A percentile compares a stretch with the other conserved stretches of the same genome.
Evolutionary conservation across 2,888 invertebrate species (phyloP).

Genomic region (Sarcophaga variegata): DNA sequence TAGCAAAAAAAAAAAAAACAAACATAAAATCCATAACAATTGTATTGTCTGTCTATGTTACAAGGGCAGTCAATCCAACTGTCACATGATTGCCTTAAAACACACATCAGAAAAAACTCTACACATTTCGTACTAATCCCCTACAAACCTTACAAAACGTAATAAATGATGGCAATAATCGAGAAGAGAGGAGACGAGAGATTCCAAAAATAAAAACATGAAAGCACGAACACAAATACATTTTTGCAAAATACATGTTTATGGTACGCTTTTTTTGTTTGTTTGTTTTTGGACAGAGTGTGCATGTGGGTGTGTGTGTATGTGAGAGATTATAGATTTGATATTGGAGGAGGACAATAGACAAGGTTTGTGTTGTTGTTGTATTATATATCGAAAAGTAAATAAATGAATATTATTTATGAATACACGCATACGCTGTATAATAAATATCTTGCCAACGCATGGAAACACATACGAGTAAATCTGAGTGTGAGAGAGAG

Average conservation of each 20-base stretch:
- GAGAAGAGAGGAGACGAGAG: too few relatives aligned
- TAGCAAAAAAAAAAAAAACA: neutral
- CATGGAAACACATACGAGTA: neutral
- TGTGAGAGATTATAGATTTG: neutral
- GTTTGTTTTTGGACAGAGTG: neutral
- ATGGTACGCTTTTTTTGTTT: neutral
- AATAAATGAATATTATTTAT: constrained; percentile 30
- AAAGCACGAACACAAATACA: constrained; percentile 12
- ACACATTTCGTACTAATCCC: neutral
- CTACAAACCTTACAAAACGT: neutral
- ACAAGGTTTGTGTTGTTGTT: neutral
- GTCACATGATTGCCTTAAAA: constrained; percentile 16
- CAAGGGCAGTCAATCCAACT: neutral
- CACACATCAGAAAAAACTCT: neutral
- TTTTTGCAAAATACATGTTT: constrained; percentile 37
- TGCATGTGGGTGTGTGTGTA: neutral
- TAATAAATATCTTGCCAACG: neutral
- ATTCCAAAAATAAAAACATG: neutral
- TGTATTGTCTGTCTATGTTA: constrained; percentile 26
- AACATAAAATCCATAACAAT: constrained; percentile 28
- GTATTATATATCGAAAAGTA: constrained; percentile 19
- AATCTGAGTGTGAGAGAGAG: neutral
- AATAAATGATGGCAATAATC: constrained; percentile 35
- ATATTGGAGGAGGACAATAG: neutral
- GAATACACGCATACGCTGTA: neutral